Evolutionary conservation across 1,140 invertebrate species (phyloP).

Genomic region (Brachionus rubens): DNA sequence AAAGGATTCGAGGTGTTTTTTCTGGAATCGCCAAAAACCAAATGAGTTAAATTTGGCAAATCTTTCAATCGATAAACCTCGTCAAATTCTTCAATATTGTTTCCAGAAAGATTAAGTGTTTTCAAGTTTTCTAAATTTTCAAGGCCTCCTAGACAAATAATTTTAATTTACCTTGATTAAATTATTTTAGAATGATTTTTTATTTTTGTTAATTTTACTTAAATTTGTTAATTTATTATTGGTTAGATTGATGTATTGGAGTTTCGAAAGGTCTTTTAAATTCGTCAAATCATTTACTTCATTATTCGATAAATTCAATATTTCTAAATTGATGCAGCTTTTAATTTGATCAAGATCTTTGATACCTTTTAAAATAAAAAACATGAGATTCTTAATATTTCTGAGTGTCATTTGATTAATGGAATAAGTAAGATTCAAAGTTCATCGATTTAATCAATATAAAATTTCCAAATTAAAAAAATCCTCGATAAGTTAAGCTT

Average conservation of each 20-base stretch:
- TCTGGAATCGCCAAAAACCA: not conserved
- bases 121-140: constrained; percentile 10
- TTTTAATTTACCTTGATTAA: not conserved
- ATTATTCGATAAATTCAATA: constrained; percentile 10
- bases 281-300: not conserved
- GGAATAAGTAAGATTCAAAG: no score
- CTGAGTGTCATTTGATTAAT: no score
- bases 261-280: not conserved
- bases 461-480: no score
- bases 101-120: constrained; percentile 24
- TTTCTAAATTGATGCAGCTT: constrained; percentile 17
- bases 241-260: constrained; percentile 18
- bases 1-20: not conserved
- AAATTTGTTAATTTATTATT: not conserved
- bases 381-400: not conserved
- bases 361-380: not conserved
- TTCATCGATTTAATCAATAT: no score
- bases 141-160: not conserved
- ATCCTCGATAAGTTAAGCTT: no score
- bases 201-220: constrained; percentile 1
- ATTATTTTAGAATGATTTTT: not conserved
- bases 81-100: not conserved
- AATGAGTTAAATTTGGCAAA: not conserved
- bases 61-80: constrained; percentile 10
- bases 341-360: constrained; percentile 7